Evolutionary conservation across 2,797 vertebrate genomes (phyloP).

Genomic region (Rhinichthys osculus): DNA sequence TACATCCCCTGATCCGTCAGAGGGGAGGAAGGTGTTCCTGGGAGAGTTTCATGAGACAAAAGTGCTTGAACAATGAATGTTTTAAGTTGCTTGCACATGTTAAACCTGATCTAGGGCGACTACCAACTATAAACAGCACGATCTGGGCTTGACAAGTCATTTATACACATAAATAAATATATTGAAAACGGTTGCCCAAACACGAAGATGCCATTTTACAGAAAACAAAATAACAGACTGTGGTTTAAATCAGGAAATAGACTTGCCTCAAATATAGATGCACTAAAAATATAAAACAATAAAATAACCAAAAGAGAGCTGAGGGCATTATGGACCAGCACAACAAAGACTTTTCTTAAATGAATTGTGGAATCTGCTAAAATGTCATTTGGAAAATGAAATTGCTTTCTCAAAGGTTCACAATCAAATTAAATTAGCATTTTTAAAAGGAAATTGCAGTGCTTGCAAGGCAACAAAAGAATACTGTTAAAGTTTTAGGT

Average conservation of each 20-base stretch:
- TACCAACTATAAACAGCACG: conserved; percentile 43
- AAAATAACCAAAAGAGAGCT: not conserved
- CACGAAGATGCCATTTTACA: not conserved
- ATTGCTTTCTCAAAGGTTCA: not conserved
- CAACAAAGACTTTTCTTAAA: conserved; percentile 6
- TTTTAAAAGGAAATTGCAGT: not conserved
- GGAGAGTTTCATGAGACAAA: conserved; percentile 69
- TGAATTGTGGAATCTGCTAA: not conserved
- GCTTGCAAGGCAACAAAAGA: not conserved
- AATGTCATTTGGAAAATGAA: not conserved
- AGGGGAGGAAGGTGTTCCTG: conserved; percentile 72
- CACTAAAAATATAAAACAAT: conserved; percentile 2
- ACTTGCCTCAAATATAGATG: conserved; percentile 31
- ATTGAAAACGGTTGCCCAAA: not conserved
- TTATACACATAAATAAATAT: not conserved
- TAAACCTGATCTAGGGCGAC: conserved; percentile 1
- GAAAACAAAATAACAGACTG: not conserved
- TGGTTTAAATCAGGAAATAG: conserved; percentile 9
- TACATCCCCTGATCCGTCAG: conserved; percentile 77
- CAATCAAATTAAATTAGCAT: not conserved
- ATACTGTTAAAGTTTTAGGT: not conserved
- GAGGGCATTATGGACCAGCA: not conserved
- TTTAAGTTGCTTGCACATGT: conserved; percentile 15
- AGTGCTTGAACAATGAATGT: conserved; percentile 60
- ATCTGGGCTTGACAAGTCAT: not conserved